Percentiles rank a stretch among this genome's conserved stretches.
Evolutionary conservation across 2,888 invertebrate genomes (phyloP).

Genomic region (Hypomecis atomaria): DNA sequence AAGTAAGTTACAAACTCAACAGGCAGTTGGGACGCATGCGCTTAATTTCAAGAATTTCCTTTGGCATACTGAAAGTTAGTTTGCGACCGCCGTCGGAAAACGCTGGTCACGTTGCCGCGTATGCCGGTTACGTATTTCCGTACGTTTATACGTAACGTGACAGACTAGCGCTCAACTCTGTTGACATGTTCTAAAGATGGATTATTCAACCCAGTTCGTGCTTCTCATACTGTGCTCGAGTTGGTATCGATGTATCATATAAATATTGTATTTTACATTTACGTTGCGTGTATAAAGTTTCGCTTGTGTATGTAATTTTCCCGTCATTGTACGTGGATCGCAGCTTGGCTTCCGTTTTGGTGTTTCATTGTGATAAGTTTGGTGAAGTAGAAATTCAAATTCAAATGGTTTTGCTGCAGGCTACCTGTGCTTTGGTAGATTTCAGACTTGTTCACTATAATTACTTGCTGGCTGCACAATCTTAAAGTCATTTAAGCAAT

Average conservation of each 20-base stretch:
- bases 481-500: too few relatives aligned
- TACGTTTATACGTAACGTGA: constrained; percentile 31
- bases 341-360: constrained; percentile 38
- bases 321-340: constrained; percentile 58
- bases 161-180: constrained; percentile 9
- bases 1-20: constrained; percentile 51
- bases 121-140: constrained; percentile 34
- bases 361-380: constrained; percentile 22
- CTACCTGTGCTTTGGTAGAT: too few relatives aligned
- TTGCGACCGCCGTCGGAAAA: constrained; percentile 39
- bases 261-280: constrained; percentile 48
- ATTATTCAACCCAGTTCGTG: constrained; percentile 66
- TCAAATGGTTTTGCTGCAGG: not conserved
- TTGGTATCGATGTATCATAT: constrained; percentile 60
- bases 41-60: constrained; percentile 39
- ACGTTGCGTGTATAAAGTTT: constrained; percentile 63
- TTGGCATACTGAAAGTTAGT: constrained; percentile 53
- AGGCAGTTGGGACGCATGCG: constrained; percentile 62
- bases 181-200: constrained; percentile 56
- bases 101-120: constrained; percentile 16
- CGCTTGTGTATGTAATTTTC: constrained; percentile 64
- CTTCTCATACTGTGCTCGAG: constrained; percentile 71
- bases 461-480: too few relatives aligned
- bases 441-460: too few relatives aligned
- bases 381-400: not conserved